Evolutionary conservation across 2,113 vertebrate genomes (phyloP), one percentile per base, ranked within the genome.

Genomic region (Drymodes brunneopygia): DNA sequence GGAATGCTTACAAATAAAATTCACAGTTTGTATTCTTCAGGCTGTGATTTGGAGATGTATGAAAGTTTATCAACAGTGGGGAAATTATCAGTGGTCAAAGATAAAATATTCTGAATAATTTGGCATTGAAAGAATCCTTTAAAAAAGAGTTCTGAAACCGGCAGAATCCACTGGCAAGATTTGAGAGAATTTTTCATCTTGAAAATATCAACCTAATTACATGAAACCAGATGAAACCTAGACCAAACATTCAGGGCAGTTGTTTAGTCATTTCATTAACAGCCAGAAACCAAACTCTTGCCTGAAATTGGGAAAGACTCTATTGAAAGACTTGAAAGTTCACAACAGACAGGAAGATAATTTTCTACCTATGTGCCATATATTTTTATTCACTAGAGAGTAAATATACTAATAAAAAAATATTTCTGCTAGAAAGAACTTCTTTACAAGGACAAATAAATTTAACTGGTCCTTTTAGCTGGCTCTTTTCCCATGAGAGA

Each of bases 401-500:
- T 33, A 70, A 77, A 56, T 8, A 23, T 19, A 33, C 35, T 25
- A 28, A 36, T 17, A 33, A 77, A 56, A 44, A 4, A 6, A 13
- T 7, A 13, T 33, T 72, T 38, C 25, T 65, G 3, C 42, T 78
- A 66, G 35, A 77, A 81, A 54, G 18, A 54, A 12, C 6, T 56
- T 62, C 3, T 13, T 67, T 71, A 60, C 17, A 62, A 60, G 12
- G n/a, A 50, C 18, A 72, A 73, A 53, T 53, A n/a, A 13, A 33
- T 36, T n/a, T 47, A 6, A 33, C 15, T 33, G 7, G 2, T 65
- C 19, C 7, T 85, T 75, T 95, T 67, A 44, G 21, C 28, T n/a
- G 12, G 11, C 1, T n/a, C 5, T 53, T 44, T 33, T 21, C 25
- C 12, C 1, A 0, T 4, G 8, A 56, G 8, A 56, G 12, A 31